Base-by-base conservation (phyloP, 2,797 vertebrate genomes). In the Gobio occitaniae region DNA sequence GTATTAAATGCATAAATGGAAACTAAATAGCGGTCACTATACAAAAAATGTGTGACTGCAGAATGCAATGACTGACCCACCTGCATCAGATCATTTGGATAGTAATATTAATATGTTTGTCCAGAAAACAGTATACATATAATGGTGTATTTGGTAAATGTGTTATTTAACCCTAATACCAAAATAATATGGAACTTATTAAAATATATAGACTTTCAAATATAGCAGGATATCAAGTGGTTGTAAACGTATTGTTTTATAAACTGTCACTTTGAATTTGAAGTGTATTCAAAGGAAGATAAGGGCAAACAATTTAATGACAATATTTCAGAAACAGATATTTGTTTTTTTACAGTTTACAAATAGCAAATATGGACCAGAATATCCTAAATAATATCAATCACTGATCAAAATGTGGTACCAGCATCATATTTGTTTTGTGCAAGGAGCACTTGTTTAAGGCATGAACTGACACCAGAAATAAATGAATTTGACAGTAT, bases 401-500 rank as follows among this genome's bases (percentile, higher is more conserved):
- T 38, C 25, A 12, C 17, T 4, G 59, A 48, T 79, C 50, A 81
- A 87, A 65, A 19, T 48, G 68, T 82, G 80, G 59, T 83, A 61
- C 47, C 52, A 48, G 75, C 70, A 78, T 63, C 19, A 65, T 15
- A 25, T 47, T 70, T n/a, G 9, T 44, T 61, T 54, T 54, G 3
- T 17, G 52, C 3, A 50, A 41, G 52, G 19, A 21, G 11, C 17
- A 54, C 4, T 41, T 6, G 1, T 79, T 32, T 17, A 50, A 29
- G 15, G n/a, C n/a, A 29, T 41, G 5, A 78, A 80, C 25, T 21
- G 41, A 48, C 16, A 48, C 47, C 41, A 19, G 9, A 29, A 63
- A 47, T 44, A 41, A 25, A 25, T 17, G 21, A 1, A 44, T 12
- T 48, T 78, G 13, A 63, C 47, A 32, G 32, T 25, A 25, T 25